These are phyloP conservation scores for Biston betularia DNA, from an alignment of 2,888 invertebrate genomes.

Conservation along the genomic window DNA sequence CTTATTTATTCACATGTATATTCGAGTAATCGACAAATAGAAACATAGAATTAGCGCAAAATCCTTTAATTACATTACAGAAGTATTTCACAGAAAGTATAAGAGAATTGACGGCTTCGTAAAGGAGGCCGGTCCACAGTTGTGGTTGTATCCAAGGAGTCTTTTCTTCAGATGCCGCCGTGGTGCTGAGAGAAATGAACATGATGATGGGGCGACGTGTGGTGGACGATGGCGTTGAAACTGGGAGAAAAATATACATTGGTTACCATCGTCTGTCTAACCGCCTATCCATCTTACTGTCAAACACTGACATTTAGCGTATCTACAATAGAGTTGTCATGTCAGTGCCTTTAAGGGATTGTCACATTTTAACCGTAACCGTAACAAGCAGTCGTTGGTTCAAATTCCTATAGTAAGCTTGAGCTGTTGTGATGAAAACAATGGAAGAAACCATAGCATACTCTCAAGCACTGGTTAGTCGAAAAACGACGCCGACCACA, in stretches of 20 bases:
- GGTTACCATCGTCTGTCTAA: background rate
- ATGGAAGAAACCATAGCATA: no score
- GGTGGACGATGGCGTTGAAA: constrained; percentile 87
- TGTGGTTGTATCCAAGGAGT: constrained; percentile 13
- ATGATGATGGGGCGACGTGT: constrained; percentile 83
- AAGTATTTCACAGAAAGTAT: constrained; percentile 45
- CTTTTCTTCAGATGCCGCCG: constrained; percentile 53
- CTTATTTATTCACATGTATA: background rate
- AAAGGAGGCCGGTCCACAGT: constrained; percentile 42
- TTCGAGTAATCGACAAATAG: constrained; percentile 10
- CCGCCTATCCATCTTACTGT: no score
- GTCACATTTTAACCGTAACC: no score
- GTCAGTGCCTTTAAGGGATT: no score
- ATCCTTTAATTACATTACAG: constrained; percentile 50
- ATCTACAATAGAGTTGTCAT: no score
- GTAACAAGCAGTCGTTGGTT: no score
- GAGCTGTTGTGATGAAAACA: no score
- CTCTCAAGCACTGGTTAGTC: no score
- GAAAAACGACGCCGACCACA: no score
- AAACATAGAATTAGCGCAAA: constrained; percentile 58
- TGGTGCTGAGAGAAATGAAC: constrained; percentile 77
- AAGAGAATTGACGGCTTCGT: constrained; percentile 55
- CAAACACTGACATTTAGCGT: no score
- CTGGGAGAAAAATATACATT: constrained; percentile 64
- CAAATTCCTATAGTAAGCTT: no score